Conservation (phyloP, 2,888 invertebrate genomes). For the Habrosyne pyritoides region DNA sequence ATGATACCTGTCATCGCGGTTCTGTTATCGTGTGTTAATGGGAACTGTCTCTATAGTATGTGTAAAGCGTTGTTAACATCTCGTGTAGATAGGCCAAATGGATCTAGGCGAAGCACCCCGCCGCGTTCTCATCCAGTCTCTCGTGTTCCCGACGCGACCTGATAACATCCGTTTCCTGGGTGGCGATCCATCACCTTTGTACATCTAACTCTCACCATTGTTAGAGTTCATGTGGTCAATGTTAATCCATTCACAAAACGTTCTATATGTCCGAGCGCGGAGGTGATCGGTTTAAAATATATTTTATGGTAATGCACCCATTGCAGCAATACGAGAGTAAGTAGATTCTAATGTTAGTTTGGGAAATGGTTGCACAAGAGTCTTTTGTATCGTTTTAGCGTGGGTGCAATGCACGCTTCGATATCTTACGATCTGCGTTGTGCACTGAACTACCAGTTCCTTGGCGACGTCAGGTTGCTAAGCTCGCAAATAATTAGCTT, state of each 20-base stretch:
- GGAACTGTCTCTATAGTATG: conserved; percentile 17
- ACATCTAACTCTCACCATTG: conserved; percentile 65
- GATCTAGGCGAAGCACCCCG: conserved; percentile 49
- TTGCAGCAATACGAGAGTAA: conserved; percentile 52
- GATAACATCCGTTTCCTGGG: conserved; percentile 69
- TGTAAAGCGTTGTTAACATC: conserved; percentile 26
- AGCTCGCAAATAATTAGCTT: conserved; percentile 5
- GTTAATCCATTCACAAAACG: conserved; percentile 38
- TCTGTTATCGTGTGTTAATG: not conserved
- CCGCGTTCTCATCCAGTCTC: conserved; percentile 46
- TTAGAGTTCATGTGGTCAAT: conserved; percentile 50
- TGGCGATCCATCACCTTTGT: conserved; percentile 58
- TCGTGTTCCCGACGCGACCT: conserved; percentile 33
- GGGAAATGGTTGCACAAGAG: conserved; percentile 62
- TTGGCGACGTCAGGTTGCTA: conserved; percentile 2
- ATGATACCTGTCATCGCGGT: not conserved
- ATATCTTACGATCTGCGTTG: conserved; percentile 35
- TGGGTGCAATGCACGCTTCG: conserved; percentile 48
- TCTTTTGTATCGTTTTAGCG: conserved; percentile 58
- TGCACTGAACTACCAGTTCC: conserved; percentile 9
- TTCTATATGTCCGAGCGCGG: conserved; percentile 30
- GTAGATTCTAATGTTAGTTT: conserved; percentile 54
- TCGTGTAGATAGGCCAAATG: conserved; percentile 39
- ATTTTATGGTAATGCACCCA: conserved; percentile 69
- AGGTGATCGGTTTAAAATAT: conserved; percentile 56